A percentile compares a stretch with the other conserved stretches of the same genome.
These are phyloP conservation scores for Heliconius hewitsoni DNA, from an alignment of 1,140 invertebrate species.

Conservation along the genomic window DNA sequence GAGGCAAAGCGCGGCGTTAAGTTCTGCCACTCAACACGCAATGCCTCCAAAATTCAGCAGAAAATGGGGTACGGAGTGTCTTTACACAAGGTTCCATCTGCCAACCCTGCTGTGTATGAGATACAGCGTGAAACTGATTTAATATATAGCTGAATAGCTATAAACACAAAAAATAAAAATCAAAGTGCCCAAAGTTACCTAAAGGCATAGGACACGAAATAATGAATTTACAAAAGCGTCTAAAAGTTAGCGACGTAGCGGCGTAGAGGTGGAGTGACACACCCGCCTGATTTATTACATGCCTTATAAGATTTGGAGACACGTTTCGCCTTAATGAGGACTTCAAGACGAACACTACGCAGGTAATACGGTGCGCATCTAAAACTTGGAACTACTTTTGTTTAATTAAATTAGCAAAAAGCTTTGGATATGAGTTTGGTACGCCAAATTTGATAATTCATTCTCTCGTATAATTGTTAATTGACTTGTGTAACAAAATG, in stretches of 20 bases:
- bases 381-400: constrained; percentile 11
- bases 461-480: background rate
- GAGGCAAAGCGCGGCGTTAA: no score
- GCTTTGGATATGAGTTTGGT: background rate
- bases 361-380: background rate
- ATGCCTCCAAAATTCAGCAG: no score
- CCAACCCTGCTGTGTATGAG: no score
- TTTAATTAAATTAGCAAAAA: constrained; percentile 6
- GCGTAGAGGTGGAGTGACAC: constrained; percentile 6
- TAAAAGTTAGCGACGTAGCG: constrained; percentile 24
- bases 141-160: no score
- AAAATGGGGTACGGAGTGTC: no score
- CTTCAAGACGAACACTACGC: background rate
- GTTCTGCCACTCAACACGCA: no score
- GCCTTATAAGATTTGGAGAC: constrained; percentile 25
- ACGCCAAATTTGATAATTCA: background rate
- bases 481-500: no score
- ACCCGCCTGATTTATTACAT: constrained; percentile 30
- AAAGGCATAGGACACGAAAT: background rate
- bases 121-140: no score
- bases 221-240: constrained; percentile 27
- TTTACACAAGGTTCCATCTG: no score
- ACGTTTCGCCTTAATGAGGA: constrained; percentile 19
- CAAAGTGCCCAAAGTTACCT: background rate
- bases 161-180: background rate